A percentile compares a stretch with the other conserved stretches of the same genome.
phyloP scores from a whole-genome alignment of 2,113 vertebrate genomes.

The Microtus oregoni region DNA sequence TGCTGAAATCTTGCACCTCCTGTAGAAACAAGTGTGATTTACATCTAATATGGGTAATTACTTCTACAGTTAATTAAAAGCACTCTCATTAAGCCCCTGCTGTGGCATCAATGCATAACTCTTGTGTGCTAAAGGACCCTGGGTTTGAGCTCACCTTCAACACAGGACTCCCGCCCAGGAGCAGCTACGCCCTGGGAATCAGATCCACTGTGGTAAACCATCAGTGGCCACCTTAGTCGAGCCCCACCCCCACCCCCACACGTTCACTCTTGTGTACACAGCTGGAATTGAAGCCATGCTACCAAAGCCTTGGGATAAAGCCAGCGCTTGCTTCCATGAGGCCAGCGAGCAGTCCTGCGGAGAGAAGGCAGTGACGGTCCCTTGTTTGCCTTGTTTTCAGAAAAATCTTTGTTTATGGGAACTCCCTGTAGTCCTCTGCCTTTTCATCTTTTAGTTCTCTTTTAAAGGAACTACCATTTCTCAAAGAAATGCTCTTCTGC shows the following conservation, averaged over 20 bases:
- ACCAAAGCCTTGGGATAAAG: neutral
- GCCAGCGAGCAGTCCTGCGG: rapidly evolving
- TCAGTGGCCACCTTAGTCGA: neutral
- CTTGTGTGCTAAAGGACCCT: slow-evolving; percentile 68
- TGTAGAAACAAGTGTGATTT: slow-evolving; percentile 63
- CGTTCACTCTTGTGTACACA: neutral
- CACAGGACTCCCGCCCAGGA: neutral
- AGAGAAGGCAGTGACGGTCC: neutral
- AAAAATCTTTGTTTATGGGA: neutral
- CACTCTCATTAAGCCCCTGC: slow-evolving; percentile 54
- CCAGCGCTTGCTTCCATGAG: neutral
- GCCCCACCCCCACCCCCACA: rapidly evolving
- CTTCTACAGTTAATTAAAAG: slow-evolving; percentile 75
- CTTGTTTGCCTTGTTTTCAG: neutral
- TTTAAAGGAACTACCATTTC: neutral
- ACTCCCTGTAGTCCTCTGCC: neutral
- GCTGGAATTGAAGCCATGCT: neutral
- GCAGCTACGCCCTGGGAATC: neutral
- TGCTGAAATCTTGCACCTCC: slow-evolving; percentile 71
- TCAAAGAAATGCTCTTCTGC: neutral
- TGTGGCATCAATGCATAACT: slow-evolving; percentile 52
- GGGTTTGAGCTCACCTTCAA: slow-evolving; percentile 48
- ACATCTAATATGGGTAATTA: slow-evolving; percentile 81
- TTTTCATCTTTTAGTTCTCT: neutral
- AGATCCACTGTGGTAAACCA: neutral